A percentile compares a stretch with the other conserved stretches of the same genome.
phyloP scores from a whole-genome alignment of 2,113 vertebrate genomes.

The Marmota monax region DNA sequence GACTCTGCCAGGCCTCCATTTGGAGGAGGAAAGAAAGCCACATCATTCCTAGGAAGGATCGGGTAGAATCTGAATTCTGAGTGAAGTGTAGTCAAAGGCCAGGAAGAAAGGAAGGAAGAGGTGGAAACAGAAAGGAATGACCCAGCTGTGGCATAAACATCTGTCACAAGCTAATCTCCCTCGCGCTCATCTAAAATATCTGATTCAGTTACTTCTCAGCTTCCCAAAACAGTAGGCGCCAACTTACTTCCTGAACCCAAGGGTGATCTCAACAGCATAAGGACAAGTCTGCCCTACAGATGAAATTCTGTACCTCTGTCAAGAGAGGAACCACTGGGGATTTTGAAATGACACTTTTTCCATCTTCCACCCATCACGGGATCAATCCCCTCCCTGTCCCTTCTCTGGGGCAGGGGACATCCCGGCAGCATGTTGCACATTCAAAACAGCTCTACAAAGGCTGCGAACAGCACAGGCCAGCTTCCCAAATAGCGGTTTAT shows the following conservation, averaged over 20 bases:
- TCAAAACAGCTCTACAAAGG: not conserved
- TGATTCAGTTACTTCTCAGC: not conserved
- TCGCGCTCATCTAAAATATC: accelerated
- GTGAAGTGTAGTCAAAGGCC: not conserved
- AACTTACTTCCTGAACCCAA: not conserved
- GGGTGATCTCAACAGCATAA: not conserved
- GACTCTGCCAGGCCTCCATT: not conserved
- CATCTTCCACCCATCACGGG: not conserved
- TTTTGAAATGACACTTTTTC: slow-evolving; percentile 52
- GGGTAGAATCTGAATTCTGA: not conserved
- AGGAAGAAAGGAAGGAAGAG: too few species aligned
- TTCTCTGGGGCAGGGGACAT: not conserved
- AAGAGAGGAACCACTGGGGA: not conserved
- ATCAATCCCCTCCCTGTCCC: not conserved
- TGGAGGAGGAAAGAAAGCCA: not conserved
- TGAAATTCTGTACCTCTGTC: not conserved
- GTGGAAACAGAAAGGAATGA: not conserved
- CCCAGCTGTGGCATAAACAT: not conserved
- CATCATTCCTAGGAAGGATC: not conserved
- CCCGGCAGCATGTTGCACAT: not conserved
- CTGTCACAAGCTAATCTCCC: not conserved
- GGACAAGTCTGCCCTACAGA: not conserved
- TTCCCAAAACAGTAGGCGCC: not conserved
- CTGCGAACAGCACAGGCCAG: not conserved
- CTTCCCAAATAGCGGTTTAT: not conserved